phyloP scores from a whole-genome alignment of 2,797 vertebrate genomes.

The Lepilemur septentrionalis region DNA sequence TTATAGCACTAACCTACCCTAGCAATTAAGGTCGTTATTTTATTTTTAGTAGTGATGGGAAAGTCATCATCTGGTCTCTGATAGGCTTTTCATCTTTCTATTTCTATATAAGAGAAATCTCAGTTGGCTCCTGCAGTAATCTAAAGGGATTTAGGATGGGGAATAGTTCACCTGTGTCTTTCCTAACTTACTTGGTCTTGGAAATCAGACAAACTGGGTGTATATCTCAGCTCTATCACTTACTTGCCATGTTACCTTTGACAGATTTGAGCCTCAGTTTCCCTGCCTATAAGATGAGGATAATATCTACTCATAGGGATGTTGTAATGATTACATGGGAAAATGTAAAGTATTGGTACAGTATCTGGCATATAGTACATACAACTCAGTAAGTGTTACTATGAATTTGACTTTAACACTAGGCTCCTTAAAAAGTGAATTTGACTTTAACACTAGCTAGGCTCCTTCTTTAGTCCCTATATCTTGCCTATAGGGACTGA shows the following conservation, averaged over 20 bases:
- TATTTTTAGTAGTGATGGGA: neutral
- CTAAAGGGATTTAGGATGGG: neutral
- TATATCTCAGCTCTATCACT: neutral
- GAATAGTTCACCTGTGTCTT: neutral
- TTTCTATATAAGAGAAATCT: neutral
- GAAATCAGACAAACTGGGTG: neutral
- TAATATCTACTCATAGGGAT: neutral
- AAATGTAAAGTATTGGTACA: neutral
- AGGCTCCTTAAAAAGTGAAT: neutral
- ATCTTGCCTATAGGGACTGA: neutral
- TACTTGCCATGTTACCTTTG: neutral
- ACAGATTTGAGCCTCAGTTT: neutral
- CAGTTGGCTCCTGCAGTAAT: neutral
- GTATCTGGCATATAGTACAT: too few relatives aligned
- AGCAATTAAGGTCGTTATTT: neutral
- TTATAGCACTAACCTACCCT: neutral
- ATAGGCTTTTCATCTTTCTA: neutral
- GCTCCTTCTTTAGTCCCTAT: too few relatives aligned
- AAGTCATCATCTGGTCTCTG: neutral
- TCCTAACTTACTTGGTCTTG: neutral
- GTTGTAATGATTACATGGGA: neutral
- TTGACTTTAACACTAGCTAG: too few relatives aligned
- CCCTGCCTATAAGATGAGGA: neutral
- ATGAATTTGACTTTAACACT: neutral
- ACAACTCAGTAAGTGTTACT: neutral